These are phyloP conservation scores for Phymastichus coffea DNA, from an alignment of 1,140 invertebrate species.

Conservation along the genomic window DNA sequence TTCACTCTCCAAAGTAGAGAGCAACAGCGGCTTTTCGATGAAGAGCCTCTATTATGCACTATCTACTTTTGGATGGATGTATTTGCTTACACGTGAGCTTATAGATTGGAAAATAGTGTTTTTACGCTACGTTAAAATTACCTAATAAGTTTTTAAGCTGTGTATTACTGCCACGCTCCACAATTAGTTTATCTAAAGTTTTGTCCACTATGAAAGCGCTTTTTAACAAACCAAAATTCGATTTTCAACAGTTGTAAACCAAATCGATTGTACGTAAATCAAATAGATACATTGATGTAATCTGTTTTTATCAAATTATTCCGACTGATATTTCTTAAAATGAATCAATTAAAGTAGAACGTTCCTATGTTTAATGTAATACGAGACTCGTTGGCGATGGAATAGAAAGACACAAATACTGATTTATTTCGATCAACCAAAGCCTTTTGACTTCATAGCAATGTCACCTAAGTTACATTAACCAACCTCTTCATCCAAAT, in stretches of 20 bases:
- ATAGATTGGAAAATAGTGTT: slow-evolving; percentile 2
- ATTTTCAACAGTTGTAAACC: no score
- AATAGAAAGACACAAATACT: not conserved
- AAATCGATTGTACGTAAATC: no score
- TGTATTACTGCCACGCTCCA: no score
- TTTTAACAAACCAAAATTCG: no score
- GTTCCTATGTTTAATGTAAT: slow-evolving; percentile 11
- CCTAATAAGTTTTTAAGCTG: no score
- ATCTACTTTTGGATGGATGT: not conserved
- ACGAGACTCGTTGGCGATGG: slow-evolving; percentile 1
- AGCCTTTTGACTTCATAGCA: slow-evolving; percentile 27
- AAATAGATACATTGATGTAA: slow-evolving; percentile 1
- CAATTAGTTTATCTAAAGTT: no score
- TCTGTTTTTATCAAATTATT: slow-evolving; percentile 24
- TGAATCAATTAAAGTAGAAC: slow-evolving; percentile 1
- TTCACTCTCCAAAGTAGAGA: no score
- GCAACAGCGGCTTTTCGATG: no score
- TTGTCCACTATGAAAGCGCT: no score
- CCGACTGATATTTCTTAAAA: not conserved
- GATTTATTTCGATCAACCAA: slow-evolving; percentile 33
- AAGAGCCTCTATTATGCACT: not conserved
- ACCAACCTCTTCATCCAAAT: not conserved
- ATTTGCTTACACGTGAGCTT: not conserved
- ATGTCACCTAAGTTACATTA: not conserved
- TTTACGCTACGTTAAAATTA: not conserved